These are phyloP conservation scores for Phyllotis vaccarum DNA, from an alignment of 2,797 vertebrate genomes.

Conservation along the genomic window DNA sequence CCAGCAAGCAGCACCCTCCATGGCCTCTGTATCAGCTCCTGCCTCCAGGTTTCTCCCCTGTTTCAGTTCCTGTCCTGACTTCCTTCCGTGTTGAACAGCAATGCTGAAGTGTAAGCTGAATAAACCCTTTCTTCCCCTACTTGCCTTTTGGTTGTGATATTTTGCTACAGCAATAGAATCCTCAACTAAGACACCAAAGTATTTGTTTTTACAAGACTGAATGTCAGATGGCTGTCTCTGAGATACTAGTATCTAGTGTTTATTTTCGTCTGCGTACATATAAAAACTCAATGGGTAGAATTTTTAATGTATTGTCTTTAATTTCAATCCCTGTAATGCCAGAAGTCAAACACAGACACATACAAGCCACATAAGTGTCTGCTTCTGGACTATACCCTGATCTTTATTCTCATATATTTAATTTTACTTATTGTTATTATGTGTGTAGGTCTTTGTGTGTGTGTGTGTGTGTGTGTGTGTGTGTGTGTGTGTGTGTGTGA, in stretches of 20 bases:
- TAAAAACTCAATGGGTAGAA: neutral
- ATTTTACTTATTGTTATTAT: neutral
- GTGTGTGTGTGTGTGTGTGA: neutral
- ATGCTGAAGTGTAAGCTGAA: neutral
- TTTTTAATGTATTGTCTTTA: constrained; percentile 2
- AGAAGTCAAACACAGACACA: neutral
- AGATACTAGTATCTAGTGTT: neutral
- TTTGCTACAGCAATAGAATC: neutral
- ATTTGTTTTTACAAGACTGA: constrained; percentile 42
- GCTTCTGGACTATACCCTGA: neutral
- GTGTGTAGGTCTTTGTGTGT: neutral
- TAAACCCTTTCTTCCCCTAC: neutral
- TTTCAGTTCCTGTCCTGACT: neutral
- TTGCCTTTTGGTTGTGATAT: neutral
- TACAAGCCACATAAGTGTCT: neutral
- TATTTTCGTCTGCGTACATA: constrained; percentile 38
- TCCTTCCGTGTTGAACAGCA: neutral
- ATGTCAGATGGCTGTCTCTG: neutral
- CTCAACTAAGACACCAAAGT: neutral
- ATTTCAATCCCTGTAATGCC: neutral
- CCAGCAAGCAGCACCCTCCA: neutral
- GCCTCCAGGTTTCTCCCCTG: neutral
- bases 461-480: neutral
- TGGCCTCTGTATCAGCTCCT: neutral
- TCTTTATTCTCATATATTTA: neutral